Evolutionary conservation across 2,888 invertebrate genomes (phyloP).

Genomic region (Ectemnius lituratus): DNA sequence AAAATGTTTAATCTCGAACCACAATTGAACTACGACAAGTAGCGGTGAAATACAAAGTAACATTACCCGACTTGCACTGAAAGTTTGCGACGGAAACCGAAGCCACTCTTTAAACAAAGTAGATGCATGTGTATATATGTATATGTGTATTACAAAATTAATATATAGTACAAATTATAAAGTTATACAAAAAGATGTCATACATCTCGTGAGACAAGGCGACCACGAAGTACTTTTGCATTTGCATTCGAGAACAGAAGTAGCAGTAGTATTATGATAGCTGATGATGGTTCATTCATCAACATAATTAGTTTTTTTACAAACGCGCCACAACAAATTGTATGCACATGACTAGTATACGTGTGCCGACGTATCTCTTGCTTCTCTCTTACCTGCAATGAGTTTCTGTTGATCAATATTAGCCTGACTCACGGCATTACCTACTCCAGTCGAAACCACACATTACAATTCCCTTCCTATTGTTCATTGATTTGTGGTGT

Average conservation of each 20-base stretch:
- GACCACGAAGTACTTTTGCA: slow-evolving; percentile 63
- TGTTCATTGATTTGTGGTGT: too few relatives aligned
- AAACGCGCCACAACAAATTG: slow-evolving; percentile 27
- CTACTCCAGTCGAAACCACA: slow-evolving; percentile 15
- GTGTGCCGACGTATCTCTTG: slow-evolving; percentile 35
- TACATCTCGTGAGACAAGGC: slow-evolving; percentile 62
- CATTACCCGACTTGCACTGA: too few relatives aligned
- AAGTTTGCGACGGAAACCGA: too few relatives aligned
- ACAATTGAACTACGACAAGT: too few relatives aligned
- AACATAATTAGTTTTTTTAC: slow-evolving; percentile 40
- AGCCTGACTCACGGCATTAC: slow-evolving; percentile 22
- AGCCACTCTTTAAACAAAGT: too few relatives aligned
- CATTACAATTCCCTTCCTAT: neutral
- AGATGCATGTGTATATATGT: neutral
- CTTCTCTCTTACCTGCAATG: slow-evolving; percentile 39
- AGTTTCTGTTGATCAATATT: slow-evolving; percentile 58
- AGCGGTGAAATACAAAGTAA: too few relatives aligned
- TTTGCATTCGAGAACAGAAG: slow-evolving; percentile 36
- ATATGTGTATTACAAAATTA: neutral
- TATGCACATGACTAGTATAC: slow-evolving; percentile 43
- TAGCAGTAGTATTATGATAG: slow-evolving; percentile 35
- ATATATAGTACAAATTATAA: neutral
- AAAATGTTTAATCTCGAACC: too few relatives aligned
- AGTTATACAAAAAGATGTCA: too few relatives aligned
- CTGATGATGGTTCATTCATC: slow-evolving; percentile 29